Evolutionary conservation across 2,888 invertebrate genomes (phyloP).

Genomic region (Calliopum simillimum): DNA sequence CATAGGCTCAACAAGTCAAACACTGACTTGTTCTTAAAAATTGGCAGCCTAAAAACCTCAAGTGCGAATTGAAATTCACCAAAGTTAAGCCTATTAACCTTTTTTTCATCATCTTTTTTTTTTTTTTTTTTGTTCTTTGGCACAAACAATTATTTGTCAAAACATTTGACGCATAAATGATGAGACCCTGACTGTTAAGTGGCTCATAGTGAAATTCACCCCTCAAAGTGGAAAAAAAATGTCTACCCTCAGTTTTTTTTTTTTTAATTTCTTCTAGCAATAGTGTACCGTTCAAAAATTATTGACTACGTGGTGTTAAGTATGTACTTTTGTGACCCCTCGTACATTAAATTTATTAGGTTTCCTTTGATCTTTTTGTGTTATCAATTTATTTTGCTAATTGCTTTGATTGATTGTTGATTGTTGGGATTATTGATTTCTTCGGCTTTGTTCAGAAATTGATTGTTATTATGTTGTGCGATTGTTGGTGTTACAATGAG

Average conservation of each 20-base stretch:
- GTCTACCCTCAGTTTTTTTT: conserved; percentile 16
- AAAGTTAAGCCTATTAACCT: conserved; percentile 42
- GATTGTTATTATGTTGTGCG: not conserved
- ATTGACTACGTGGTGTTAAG: not conserved
- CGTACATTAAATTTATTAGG: not conserved
- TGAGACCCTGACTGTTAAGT: conserved; percentile 24
- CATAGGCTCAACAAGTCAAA: conserved; percentile 24
- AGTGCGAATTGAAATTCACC: conserved; percentile 22
- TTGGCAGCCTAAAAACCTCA: conserved; percentile 19
- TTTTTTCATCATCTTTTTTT: conserved; percentile 22
- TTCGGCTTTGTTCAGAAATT: not conserved
- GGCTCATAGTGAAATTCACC: conserved; percentile 9
- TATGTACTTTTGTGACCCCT: not conserved
- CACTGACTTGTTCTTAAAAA: conserved; percentile 5
- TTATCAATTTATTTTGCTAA: conserved; percentile 31
- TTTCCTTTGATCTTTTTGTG: not conserved
- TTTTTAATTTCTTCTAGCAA: not conserved
- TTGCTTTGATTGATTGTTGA: conserved; percentile 37
- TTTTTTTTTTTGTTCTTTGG: conserved; percentile 15
- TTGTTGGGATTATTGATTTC: conserved; percentile 14
- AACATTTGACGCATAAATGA: conserved; percentile 30
- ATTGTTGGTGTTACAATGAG: not conserved
- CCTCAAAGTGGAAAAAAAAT: conserved; percentile 13
- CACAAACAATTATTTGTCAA: conserved; percentile 28
- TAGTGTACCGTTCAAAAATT: not conserved